Percentiles rank a stretch among this genome's conserved stretches.
Conservation (phyloP, 2,888 invertebrate genomes). For the Mesoligia furuncula region DNA sequence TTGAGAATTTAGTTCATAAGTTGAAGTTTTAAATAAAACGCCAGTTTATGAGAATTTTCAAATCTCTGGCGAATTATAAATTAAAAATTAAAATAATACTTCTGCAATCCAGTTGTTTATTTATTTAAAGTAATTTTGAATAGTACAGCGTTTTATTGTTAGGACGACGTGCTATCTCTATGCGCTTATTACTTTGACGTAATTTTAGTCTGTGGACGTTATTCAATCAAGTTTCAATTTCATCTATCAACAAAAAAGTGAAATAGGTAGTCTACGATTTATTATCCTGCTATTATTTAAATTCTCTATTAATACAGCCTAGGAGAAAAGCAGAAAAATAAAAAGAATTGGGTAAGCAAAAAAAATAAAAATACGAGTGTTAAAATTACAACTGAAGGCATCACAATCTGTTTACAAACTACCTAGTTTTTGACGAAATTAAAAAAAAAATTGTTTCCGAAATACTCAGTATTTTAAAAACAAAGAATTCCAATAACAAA, state of each 20-base stretch:
- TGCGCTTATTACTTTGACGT: slow-evolving; percentile 11
- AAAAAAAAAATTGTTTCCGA: background rate
- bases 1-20: background rate
- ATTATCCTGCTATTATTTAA: background rate
- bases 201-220: background rate
- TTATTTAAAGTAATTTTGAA: background rate
- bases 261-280: no score
- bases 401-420: background rate
- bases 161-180: background rate
- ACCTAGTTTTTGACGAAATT: background rate
- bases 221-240: background rate
- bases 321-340: slow-evolving; percentile 2
- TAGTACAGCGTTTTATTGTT: slow-evolving; percentile 20
- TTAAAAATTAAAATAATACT: background rate
- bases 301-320: background rate
- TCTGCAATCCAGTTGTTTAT: background rate
- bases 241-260: background rate
- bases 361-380: background rate
- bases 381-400: background rate
- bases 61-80: background rate
- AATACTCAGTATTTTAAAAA: background rate
- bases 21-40: background rate
- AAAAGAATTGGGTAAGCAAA: slow-evolving; percentile 22
- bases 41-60: background rate
- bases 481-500: background rate